These are phyloP conservation scores for Bombyx mori DNA, from an alignment of 1,140 invertebrate genomes.

Conservation along the genomic window DNA sequence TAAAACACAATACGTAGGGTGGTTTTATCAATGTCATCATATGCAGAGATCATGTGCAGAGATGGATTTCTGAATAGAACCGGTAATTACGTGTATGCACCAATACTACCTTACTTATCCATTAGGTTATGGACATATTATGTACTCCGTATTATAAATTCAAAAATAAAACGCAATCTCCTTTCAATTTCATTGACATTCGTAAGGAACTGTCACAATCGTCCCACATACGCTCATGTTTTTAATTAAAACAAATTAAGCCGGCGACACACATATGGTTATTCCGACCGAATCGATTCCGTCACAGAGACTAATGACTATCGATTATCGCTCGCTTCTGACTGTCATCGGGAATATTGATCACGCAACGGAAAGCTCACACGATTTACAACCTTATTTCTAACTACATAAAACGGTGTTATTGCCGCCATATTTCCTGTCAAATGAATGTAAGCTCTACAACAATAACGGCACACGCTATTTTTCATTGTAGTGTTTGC, in stretches of 20 bases:
- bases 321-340: conserved; percentile 3
- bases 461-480: background rate
- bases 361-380: background rate
- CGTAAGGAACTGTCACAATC: background rate
- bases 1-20: no score
- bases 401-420: conserved; percentile 1
- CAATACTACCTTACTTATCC: no score
- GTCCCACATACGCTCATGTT: no score
- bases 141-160: no score
- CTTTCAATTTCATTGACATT: background rate
- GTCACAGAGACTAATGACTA: conserved; percentile 4
- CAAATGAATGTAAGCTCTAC: background rate
- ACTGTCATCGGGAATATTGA: conserved; percentile 3
- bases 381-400: conserved; percentile 6
- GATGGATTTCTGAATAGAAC: no score
- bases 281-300: conserved; percentile 1
- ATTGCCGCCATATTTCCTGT: background rate
- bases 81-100: no score
- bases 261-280: conserved; percentile 1
- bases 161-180: background rate
- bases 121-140: no score
- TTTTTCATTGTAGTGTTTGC: conserved; percentile 20
- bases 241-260: no score
- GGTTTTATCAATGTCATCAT: no score
- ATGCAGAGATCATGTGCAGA: no score